These are phyloP conservation scores for Danio albolineatus DNA, from an alignment of 2,797 vertebrate genomes.

Conservation along the genomic window DNA sequence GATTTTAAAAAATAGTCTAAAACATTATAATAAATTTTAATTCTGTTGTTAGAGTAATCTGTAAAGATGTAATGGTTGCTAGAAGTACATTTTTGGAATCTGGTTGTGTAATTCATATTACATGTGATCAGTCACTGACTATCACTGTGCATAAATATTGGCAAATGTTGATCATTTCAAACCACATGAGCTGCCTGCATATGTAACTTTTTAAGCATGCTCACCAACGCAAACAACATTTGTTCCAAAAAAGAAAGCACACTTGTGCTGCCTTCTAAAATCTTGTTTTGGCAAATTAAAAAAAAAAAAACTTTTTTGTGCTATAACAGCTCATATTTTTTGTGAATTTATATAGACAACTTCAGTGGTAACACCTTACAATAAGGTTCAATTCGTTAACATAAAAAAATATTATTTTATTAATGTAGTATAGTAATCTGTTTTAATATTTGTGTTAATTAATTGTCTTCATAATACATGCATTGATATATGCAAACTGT, in stretches of 20 bases:
- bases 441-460: not conserved
- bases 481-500: not conserved
- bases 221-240: not conserved
- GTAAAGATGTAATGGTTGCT: too few species aligned
- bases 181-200: not conserved
- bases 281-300: not conserved
- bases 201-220: not conserved
- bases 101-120: too few species aligned
- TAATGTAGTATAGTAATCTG: not conserved
- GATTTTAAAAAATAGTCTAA: too few species aligned
- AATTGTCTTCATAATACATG: not conserved
- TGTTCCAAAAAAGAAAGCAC: not conserved
- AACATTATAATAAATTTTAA: too few species aligned
- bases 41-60: too few species aligned
- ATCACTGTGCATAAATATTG: not conserved
- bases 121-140: too few species aligned
- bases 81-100: too few species aligned
- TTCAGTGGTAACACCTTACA: not conserved
- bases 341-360: not conserved
- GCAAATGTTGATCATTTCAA: not conserved
- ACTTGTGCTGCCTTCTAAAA: not conserved
- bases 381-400: not conserved
- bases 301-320: not conserved
- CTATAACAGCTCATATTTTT: not conserved
- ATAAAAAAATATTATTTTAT: not conserved